Evolutionary conservation across 2,797 vertebrate species (phyloP), one percentile per base, ranked within the genome.

Genomic region (Gorsachius magnificus): DNA sequence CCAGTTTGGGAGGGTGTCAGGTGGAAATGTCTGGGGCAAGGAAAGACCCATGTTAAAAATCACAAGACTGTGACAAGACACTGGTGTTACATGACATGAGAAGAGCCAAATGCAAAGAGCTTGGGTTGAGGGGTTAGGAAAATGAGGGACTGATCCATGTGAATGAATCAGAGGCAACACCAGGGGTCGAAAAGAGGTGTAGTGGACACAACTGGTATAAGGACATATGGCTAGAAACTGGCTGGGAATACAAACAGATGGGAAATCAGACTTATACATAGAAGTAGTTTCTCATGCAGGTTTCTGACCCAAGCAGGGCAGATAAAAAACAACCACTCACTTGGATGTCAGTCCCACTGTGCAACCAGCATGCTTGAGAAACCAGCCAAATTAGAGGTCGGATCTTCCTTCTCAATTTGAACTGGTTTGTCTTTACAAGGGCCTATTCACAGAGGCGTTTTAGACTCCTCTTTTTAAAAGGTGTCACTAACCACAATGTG

Each of bases 1-100:
- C 28, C 41, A 38, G 45, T 12, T 1, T 56, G 36, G 61, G 65
- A 86, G 36, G 13, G 46, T 19, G 16, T 58, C 15, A n/a, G 45
- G 35, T 28, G 35, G 81, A n/a, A 35, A 17, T 1, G 21, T 5
- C 45, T 38, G 46, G 64, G 80, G 71, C 68, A 61, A 58, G 54
- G 41, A 35, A 82, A 31, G 35, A 31, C 21, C 24, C 11, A 1
- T 1, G 22, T 19, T 21, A 54, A 33, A 26, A 16, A 9, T 17
- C 71, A 48, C 45, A 31, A 12, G n/a, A 4, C 1, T 20, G 31
- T 33, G 81, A 54, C 35, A 31, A 58, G 60, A 25, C 20, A 48
- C 20, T 4, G 35, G 6, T 18, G 65, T 35, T 38, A 33, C 5
- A 33, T 2, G 4, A 12, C 25, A 10, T 0, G 1, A 7, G 11